Conservation (phyloP, 1,140 invertebrate genomes). For the Hylaeus anthracinus region DNA sequence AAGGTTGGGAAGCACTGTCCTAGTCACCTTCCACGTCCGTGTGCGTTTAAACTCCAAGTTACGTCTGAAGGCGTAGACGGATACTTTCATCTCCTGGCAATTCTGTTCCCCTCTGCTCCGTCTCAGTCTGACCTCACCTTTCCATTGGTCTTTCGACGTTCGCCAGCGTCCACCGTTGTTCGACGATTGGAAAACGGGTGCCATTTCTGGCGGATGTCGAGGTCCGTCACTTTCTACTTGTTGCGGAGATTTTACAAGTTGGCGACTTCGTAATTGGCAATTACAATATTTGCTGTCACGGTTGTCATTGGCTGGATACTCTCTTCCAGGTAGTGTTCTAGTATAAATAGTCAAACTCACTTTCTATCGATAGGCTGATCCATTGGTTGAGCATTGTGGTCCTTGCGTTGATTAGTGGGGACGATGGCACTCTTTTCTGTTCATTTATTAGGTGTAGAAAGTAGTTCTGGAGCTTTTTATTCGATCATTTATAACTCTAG, state of each 20-base stretch:
- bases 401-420: no score
- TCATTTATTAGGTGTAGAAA: no score
- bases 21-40: background rate
- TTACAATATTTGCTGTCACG: background rate
- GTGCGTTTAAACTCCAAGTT: background rate
- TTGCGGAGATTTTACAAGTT: background rate
- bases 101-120: conserved; percentile 57
- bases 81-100: conserved; percentile 70
- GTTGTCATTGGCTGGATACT: background rate
- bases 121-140: background rate
- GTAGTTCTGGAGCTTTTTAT: no score
- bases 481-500: no score
- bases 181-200: conserved; percentile 24
- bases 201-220: conserved; percentile 18
- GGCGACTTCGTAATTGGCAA: background rate
- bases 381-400: no score
- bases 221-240: conserved; percentile 3
- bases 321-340: no score
- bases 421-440: no score
- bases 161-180: background rate
- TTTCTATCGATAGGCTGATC: no score
- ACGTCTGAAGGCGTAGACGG: conserved; percentile 1
- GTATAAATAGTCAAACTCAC: no score
- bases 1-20: no score
- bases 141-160: background rate